Conservation (phyloP, 2,113 vertebrate species). For the Catharus minimus region DNA sequence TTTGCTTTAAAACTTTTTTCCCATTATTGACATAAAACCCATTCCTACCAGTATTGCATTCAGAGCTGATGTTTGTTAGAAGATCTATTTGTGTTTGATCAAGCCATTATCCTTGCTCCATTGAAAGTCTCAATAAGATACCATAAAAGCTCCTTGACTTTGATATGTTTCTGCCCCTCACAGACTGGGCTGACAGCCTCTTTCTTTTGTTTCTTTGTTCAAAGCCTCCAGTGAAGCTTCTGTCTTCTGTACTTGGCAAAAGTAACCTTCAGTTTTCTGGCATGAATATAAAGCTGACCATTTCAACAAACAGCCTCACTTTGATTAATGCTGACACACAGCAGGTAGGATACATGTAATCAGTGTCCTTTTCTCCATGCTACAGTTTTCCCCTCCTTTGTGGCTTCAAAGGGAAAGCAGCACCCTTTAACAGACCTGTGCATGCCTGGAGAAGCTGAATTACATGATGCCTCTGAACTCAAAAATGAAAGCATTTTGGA, state of each 20-base stretch:
- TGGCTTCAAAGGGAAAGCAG: background rate
- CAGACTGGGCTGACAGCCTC: slow-evolving; percentile 2
- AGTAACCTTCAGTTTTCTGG: slow-evolving; percentile 93
- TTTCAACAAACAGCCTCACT: slow-evolving; percentile 87
- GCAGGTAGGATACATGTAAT: slow-evolving; percentile 77
- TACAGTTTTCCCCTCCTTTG: background rate
- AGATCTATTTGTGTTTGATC: background rate
- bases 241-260: slow-evolving; percentile 87
- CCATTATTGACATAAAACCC: background rate
- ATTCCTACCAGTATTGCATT: background rate
- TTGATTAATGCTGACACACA: slow-evolving; percentile 81
- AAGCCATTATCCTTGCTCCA: slow-evolving; percentile 5
- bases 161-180: background rate
- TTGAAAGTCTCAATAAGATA: background rate
- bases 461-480: background rate
- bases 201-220: slow-evolving; percentile 53
- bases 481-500: background rate
- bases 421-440: background rate
- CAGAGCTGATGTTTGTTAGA: background rate
- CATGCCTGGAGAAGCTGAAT: background rate
- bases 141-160: background rate
- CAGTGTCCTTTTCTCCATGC: background rate
- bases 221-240: slow-evolving; percentile 83
- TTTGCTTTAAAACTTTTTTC: background rate
- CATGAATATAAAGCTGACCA: slow-evolving; percentile 82